Base-by-base conservation (phyloP, 2,113 vertebrate species). In the Phaetusa simplex region DNA sequence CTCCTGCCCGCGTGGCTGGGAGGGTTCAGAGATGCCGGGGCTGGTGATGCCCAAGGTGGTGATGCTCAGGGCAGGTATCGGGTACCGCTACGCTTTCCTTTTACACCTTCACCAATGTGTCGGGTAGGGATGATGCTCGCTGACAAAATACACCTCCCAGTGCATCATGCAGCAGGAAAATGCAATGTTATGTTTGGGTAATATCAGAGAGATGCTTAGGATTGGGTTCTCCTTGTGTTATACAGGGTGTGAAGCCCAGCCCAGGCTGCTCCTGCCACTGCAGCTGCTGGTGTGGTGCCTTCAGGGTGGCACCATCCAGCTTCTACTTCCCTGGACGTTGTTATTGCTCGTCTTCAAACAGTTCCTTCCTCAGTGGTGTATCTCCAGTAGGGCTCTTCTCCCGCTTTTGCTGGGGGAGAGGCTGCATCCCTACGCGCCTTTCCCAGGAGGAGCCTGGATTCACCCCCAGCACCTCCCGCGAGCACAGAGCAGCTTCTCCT, bases 161-260 rank as follows among this genome's bases (percentile, higher is more conserved):
- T 8, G 20, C 2, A 0, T 34, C 20, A 4, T 5, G 16, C 29
- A 21, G 59, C 36, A 50, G 64, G 26, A 73, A 50, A 26, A 43
- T 0, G 0, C 24, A 19, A 34, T 0, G 5, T 36, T 56, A 50
- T 0, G 5, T 43, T 47, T 0, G 1, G 53, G 12, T 42, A 8
- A 40, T 30, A n/a, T 55, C 65, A 64, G 49, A 13, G 50, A 49
- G n/a, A 24, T 82, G 53, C 45, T 47, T 32, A 30, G 24, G 17
- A 6, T 7, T 34, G 42, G 36, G 32, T 47, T 91, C 18, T 55
- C 30, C 30, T 36, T 71, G 56, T 43, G 30, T 56, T 47, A 24
- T n/a, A 26, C 26, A 23, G 42, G 59, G 50, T 1, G 7, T 7
- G 15, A 72, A 78, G 88, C 66, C 30, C 52, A 43, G 36, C 49